These are phyloP conservation scores for Epizoanthus scotinus DNA, from an alignment of 92 coral and sea anemone genomes.

Conservation along the genomic window DNA sequence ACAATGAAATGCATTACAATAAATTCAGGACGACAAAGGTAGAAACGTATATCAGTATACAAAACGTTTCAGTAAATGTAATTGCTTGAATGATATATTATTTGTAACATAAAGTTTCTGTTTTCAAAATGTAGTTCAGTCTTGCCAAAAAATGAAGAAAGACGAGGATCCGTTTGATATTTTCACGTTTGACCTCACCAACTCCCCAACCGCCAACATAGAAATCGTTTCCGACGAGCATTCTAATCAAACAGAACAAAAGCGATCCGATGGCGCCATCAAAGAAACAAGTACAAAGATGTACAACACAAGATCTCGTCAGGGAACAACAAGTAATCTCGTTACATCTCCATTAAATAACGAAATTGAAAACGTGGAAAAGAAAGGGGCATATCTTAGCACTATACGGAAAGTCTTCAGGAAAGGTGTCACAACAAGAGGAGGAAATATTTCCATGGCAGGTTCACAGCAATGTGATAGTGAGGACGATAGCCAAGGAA, in stretches of 20 bases:
- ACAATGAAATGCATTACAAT: too few relatives aligned
- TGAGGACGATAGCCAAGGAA: constrained; percentile 14
- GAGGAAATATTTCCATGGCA: not conserved
- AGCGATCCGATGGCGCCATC: constrained; percentile 22
- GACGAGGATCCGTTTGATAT: constrained; percentile 71
- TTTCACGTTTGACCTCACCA: constrained; percentile 70
- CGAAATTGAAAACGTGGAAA: not conserved
- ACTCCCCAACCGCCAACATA: constrained; percentile 46
- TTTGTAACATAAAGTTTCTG: too few relatives aligned
- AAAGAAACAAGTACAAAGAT: constrained; percentile 6
- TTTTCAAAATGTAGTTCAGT: not conserved
- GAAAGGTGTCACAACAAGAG: not conserved
- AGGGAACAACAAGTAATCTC: constrained; percentile 1
- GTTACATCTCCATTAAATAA: not conserved
- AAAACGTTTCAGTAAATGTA: too few relatives aligned
- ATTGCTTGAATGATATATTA: too few relatives aligned
- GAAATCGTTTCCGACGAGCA: constrained; percentile 5
- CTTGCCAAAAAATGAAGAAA: constrained; percentile 12
- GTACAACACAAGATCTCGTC: constrained; percentile 17
- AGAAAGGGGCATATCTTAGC: not conserved
- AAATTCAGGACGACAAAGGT: too few relatives aligned
- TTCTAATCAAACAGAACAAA: not conserved
- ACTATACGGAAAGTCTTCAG: not conserved
- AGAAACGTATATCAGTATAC: too few relatives aligned
- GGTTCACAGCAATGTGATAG: not conserved